Evolutionary conservation across 2,113 vertebrate genomes (phyloP), one percentile per base, ranked within the genome.

Genomic region (Burhinus oedicnemus): DNA sequence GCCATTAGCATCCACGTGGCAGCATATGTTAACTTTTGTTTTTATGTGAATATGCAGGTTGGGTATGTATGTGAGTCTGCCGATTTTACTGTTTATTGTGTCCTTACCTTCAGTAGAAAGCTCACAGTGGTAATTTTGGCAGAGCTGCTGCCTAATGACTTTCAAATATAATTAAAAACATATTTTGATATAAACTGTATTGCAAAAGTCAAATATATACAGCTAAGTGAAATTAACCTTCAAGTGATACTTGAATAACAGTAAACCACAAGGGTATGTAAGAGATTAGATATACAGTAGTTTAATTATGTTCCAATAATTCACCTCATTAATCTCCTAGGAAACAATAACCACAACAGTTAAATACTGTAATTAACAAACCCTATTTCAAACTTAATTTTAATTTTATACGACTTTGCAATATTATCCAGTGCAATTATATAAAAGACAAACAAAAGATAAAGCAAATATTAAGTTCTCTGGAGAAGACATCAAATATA

Each of bases 281-380:
- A 95, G 91, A 98, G 97, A 98, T 98, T 97, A 98, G 97, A 98
- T 97, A 97, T 93, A 98, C 94, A 95, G 93, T 90, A 96, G 96
- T 97, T 97, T 97, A 98, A 98, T 98, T 98, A 98, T 94, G 96
- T 97, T 98, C 98, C 97, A 98, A 98, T 98, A 98, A 98, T 98
- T 98, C 98, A 98, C 97, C 97, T 98, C 98, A 98, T 98, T 98
- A 98, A 98, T 98, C 98, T 98, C 97, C 97, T 95, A 98, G 97
- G 98, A 98, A 98, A 98, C 97, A 98, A 98, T 97, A 98, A 98
- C 45, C 91, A 98, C 98, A 98, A 98, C 96, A 98, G 95, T 96
- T 98, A 98, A 98, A 98, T 93, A 97, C 95, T 93, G 93, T 97
- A 97, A 98, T 98, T 98, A 98, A 98, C 97, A 98, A 98, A 97